Percentiles rank a stretch among this genome's conserved stretches.
Conservation (phyloP, 2,888 invertebrate genomes). For the Pseudolycoriella hygida region DNA sequence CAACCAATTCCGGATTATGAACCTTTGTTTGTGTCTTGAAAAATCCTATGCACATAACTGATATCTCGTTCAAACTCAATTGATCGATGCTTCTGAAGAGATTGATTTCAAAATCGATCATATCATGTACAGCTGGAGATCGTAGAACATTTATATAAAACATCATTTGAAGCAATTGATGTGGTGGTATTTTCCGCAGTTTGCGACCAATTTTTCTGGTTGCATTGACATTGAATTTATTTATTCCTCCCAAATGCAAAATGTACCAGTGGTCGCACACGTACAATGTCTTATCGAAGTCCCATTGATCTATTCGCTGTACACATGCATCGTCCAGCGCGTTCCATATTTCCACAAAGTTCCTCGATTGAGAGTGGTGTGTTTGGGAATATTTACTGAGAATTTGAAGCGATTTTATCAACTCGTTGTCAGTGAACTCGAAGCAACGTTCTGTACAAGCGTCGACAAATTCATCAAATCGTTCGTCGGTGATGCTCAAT, state of each 20-base stretch:
- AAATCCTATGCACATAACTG: conserved; percentile 54
- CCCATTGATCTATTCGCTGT: conserved; percentile 32
- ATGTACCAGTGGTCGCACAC: conserved; percentile 46
- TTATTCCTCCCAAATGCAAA: conserved; percentile 33
- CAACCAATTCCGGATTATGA: conserved; percentile 31
- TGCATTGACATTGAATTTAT: conserved; percentile 41
- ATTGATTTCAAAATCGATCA: conserved; percentile 46
- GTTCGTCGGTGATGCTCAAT: conserved; percentile 16
- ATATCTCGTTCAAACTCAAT: conserved; percentile 46
- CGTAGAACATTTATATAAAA: conserved; percentile 46
- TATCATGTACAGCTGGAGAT: conserved; percentile 31
- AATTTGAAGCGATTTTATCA: conserved; percentile 34
- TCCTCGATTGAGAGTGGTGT: conserved; percentile 33
- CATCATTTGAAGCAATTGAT: conserved; percentile 46
- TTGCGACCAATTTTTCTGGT: conserved; percentile 38
- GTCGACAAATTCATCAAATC: conserved; percentile 17
- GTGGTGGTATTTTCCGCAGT: conserved; percentile 36
- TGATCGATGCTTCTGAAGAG: conserved; percentile 33
- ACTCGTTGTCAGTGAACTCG: conserved; percentile 36
- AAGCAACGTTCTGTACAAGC: conserved; percentile 33
- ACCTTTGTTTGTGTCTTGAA: conserved; percentile 57
- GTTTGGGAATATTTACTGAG: conserved; percentile 35
- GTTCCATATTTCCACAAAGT: conserved; percentile 46
- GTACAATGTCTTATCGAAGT: conserved; percentile 34
- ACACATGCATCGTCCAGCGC: conserved; percentile 48